phyloP scores from a whole-genome alignment of 2,888 invertebrate species.

The Arrhopalites spinosus region DNA sequence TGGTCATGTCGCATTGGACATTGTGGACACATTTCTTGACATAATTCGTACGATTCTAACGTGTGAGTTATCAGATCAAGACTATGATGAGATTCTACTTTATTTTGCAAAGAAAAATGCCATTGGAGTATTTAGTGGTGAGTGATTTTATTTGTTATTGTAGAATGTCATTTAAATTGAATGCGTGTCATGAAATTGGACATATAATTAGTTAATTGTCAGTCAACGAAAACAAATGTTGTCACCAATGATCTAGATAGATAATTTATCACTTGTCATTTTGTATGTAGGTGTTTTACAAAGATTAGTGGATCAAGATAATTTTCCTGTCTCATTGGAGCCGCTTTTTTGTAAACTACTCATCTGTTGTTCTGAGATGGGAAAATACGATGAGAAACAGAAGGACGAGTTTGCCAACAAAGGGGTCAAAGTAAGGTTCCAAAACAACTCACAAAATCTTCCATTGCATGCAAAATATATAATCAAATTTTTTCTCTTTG shows the following conservation, averaged over 20 bases:
- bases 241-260: too few species aligned
- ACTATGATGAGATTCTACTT: constrained; percentile 33
- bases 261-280: constrained; percentile 14
- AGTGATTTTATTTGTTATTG: background rate
- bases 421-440: too few species aligned
- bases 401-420: constrained; percentile 41
- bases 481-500: background rate
- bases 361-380: constrained; percentile 43
- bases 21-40: constrained; percentile 31
- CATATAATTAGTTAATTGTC: too few species aligned
- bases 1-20: constrained; percentile 4
- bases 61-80: background rate
- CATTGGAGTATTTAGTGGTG: constrained; percentile 39
- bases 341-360: constrained; percentile 41
- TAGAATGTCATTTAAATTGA: background rate
- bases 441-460: too few species aligned
- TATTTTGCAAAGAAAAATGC: constrained; percentile 41
- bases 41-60: background rate
- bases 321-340: constrained; percentile 43
- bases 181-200: too few species aligned
- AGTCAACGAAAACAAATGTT: too few species aligned
- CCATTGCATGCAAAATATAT: background rate
- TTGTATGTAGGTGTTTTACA: constrained; percentile 38
- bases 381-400: constrained; percentile 39
- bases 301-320: constrained; percentile 28